Percentiles rank a stretch among this genome's conserved stretches.
Evolutionary conservation across 92 coral and sea anemone species (phyloP).

Genomic region (Meandrina meandrites): DNA sequence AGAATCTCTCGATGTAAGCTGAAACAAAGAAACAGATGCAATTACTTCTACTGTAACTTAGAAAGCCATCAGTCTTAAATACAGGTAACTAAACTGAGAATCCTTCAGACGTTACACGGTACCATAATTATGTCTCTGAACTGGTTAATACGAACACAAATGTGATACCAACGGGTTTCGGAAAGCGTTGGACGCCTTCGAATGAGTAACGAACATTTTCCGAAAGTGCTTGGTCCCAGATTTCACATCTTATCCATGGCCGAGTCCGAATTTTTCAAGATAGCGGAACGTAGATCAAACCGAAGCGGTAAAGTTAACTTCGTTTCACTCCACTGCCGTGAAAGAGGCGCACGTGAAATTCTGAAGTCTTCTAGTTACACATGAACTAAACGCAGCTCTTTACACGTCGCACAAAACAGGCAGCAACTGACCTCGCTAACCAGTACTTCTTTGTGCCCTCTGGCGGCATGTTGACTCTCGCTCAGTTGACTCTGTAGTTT

Average conservation of each 20-base stretch:
- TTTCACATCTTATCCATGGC: background rate
- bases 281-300: background rate
- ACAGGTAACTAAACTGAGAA: too few species aligned
- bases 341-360: background rate
- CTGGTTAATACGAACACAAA: too few species aligned
- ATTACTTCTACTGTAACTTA: too few species aligned
- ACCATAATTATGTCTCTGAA: too few species aligned
- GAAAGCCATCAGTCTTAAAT: too few species aligned
- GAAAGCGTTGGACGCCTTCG: background rate
- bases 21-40: conserved; percentile 1
- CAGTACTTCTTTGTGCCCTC: conserved; percentile 75
- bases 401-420: background rate
- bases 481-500: conserved; percentile 78
- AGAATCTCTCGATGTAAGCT: conserved; percentile 71
- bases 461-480: conserved; percentile 60
- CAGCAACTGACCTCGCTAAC: conserved; percentile 67
- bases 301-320: background rate
- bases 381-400: background rate
- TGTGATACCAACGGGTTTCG: background rate
- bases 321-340: background rate
- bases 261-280: background rate
- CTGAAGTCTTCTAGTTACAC: background rate
- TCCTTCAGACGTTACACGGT: too few species aligned
- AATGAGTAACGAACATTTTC: background rate
- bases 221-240: background rate